Conservation (phyloP, 2,888 invertebrate genomes). For the Sinopyrophorus schimmeli region DNA sequence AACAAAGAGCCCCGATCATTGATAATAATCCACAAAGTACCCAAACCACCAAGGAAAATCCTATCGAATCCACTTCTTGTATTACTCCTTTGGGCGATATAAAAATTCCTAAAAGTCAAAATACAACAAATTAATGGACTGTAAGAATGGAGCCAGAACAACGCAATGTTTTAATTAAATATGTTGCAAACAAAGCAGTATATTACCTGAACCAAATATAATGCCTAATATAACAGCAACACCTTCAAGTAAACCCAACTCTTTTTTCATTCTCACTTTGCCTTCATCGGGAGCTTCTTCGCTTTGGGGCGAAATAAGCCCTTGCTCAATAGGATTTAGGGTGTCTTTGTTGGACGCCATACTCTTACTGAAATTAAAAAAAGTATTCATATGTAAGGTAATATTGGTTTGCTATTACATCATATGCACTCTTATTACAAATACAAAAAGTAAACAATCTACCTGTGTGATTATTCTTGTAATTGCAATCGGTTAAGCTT, state of each 20-base stretch:
- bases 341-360: constrained; percentile 38
- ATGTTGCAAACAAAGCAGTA: neutral
- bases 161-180: no score
- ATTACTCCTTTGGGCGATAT: constrained; percentile 95
- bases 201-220: constrained; percentile 84
- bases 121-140: constrained; percentile 5
- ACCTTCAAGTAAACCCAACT: constrained; percentile 87
- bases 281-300: constrained; percentile 48
- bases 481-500: no score
- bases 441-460: no score
- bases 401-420: no score
- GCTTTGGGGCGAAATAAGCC: constrained; percentile 48
- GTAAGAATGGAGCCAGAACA: no score
- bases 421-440: no score
- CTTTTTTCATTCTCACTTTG: constrained; percentile 81
- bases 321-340: constrained; percentile 50
- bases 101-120: constrained; percentile 75
- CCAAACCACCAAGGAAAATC: constrained; percentile 88
- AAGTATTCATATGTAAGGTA: no score
- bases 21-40: constrained; percentile 84
- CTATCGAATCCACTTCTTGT: constrained; percentile 86
- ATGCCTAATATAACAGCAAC: constrained; percentile 93
- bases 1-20: constrained; percentile 93
- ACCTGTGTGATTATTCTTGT: no score
- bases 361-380: no score